phyloP scores from a whole-genome alignment of 35 echinoderm and acorn worm species.

The Heliocidaris erythrogramma region DNA sequence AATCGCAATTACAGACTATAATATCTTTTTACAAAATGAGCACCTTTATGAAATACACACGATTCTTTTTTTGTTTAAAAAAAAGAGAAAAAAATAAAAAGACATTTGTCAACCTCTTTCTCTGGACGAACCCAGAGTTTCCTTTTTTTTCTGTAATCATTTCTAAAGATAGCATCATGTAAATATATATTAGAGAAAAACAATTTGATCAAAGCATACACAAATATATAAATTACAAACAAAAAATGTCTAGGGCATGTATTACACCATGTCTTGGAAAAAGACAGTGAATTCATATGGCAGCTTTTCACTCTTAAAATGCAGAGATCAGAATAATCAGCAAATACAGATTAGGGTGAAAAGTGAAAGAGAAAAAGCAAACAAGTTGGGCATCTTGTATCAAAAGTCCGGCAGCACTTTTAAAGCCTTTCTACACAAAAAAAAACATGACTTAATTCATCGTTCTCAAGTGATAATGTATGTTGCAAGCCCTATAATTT shows the following conservation, averaged over 20 bases:
- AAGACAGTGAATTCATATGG: background rate
- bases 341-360: background rate
- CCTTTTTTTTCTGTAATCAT: background rate
- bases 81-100: conserved; percentile 34
- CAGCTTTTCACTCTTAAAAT: background rate
- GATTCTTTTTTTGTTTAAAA: conserved; percentile 37
- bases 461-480: background rate
- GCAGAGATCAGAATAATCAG: background rate
- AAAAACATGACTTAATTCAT: conserved; percentile 13
- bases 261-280: background rate
- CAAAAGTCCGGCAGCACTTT: conserved; percentile 33
- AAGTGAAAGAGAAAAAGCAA: background rate
- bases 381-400: background rate
- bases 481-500: conserved; percentile 1
- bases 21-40: conserved; percentile 39
- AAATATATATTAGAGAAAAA: conserved; percentile 30
- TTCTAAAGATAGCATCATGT: conserved; percentile 20
- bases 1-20: conserved; percentile 19
- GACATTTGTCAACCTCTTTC: conserved; percentile 17
- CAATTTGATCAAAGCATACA: conserved; percentile 30
- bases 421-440: background rate
- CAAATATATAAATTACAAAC: conserved; percentile 41
- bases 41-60: conserved; percentile 44
- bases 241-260: background rate
- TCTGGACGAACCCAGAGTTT: background rate